These are phyloP conservation scores for Rhyzopertha dominica DNA, from an alignment of 1,140 invertebrate species.

Conservation along the genomic window DNA sequence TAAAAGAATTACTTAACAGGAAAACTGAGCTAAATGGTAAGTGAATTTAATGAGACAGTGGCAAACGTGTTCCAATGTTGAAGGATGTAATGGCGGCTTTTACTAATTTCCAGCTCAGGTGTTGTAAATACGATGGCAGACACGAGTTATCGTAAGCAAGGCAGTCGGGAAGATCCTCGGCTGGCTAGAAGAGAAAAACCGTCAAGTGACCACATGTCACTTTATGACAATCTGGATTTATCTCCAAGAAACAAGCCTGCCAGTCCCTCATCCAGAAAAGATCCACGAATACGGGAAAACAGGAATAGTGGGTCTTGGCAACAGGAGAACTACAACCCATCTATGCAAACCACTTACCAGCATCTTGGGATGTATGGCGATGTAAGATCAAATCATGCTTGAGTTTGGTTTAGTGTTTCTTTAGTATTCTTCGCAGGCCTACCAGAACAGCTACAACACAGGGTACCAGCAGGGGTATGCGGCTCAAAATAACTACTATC, in stretches of 20 bases:
- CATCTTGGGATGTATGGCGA: conserved; percentile 17
- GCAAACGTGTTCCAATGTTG: too few relatives aligned
- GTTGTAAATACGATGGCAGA: too few relatives aligned
- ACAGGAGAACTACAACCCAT: neutral
- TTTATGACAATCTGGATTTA: too few relatives aligned
- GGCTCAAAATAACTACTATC: too few relatives aligned
- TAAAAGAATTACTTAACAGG: too few relatives aligned
- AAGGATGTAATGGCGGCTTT: too few relatives aligned
- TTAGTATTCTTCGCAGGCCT: conserved; percentile 16
- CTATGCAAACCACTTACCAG: conserved; percentile 17
- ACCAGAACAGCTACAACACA: conserved; percentile 8
- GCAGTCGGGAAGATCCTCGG: conserved; percentile 8
- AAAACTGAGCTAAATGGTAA: too few relatives aligned
- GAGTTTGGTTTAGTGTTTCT: conserved; percentile 9
- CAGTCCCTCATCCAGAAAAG: neutral
- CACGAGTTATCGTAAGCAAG: conserved; percentile 7
- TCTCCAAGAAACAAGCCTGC: conserved; percentile 6
- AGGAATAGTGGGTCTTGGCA: neutral
- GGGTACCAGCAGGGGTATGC: conserved; percentile 13
- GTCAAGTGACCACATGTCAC: too few relatives aligned
- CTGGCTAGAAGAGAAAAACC: conserved; percentile 9
- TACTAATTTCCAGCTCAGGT: too few relatives aligned
- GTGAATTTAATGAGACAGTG: too few relatives aligned
- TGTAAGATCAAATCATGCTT: conserved; percentile 13
- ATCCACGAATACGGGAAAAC: conserved; percentile 8